Percentiles rank a stretch among this genome's conserved stretches.
These are phyloP conservation scores for Camelus dromedarius DNA, from an alignment of 2,113 vertebrate species.

Conservation along the genomic window DNA sequence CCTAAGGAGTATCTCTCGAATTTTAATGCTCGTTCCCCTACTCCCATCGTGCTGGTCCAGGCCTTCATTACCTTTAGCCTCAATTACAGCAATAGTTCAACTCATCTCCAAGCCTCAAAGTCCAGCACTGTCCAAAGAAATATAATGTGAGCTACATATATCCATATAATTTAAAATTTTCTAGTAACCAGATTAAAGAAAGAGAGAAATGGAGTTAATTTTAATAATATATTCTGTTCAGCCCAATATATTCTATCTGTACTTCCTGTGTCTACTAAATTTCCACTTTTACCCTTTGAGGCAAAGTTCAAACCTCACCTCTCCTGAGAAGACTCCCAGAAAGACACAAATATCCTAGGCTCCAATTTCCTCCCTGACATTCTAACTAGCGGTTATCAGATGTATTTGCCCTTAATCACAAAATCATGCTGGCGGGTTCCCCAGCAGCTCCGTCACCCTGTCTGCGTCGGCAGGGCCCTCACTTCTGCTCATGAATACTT, in stretches of 20 bases:
- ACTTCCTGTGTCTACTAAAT: background rate
- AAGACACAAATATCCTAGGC: background rate
- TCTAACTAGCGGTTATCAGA: background rate
- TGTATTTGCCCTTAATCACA: background rate
- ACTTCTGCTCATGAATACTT: background rate
- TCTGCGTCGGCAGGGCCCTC: background rate
- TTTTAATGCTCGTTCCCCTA: background rate
- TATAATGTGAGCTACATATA: background rate
- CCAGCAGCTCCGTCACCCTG: rapidly evolving
- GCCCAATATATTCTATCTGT: background rate
- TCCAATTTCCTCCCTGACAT: background rate
- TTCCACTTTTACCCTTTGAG: background rate
- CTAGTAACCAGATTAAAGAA: background rate
- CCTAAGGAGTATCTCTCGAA: background rate
- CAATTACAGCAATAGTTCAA: background rate
- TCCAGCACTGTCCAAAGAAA: background rate
- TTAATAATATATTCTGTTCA: background rate
- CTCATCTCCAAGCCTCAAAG: background rate
- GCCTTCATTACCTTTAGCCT: background rate
- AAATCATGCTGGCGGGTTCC: background rate
- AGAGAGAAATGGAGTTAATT: background rate
- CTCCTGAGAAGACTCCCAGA: background rate
- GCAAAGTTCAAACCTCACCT: background rate
- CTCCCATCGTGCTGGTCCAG: background rate
- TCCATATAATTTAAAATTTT: background rate